phyloP scores from a whole-genome alignment of 2,113 vertebrate genomes.

The Ptilorrhoa leucosticta region DNA sequence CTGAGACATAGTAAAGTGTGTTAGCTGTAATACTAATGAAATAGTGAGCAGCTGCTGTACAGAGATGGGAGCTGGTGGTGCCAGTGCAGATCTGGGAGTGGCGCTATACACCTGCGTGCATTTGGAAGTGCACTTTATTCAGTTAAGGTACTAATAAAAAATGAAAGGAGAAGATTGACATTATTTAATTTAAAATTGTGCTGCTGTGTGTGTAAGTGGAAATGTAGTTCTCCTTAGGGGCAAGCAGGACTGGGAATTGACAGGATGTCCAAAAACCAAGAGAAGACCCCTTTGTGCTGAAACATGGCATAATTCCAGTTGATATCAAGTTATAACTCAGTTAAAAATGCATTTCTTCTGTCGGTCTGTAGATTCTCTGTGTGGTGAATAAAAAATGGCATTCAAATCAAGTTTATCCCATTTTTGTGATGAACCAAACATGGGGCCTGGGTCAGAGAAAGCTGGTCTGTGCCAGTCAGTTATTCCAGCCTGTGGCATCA shows the following conservation, averaged over 20 bases:
- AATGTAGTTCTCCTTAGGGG: neutral
- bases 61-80: neutral
- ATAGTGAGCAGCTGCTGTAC: neutral
- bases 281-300: neutral
- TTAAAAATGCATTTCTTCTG: neutral
- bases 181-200: neutral
- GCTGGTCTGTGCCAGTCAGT: fast-evolving
- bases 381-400: neutral
- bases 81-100: neutral
- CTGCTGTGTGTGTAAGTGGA: neutral
- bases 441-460: neutral
- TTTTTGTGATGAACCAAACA: neutral
- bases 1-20: fast-evolving
- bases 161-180: neutral
- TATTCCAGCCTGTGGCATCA: neutral
- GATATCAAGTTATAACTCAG: neutral
- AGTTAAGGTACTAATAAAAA: neutral
- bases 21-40: neutral
- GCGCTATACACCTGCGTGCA: neutral
- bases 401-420: neutral
- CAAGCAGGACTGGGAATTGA: neutral
- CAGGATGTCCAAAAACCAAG: neutral
- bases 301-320: neutral
- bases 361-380: neutral
- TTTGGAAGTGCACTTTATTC: neutral